Evolutionary conservation across 2,113 vertebrate species (phyloP).

Genomic region (Catagonus wagneri): DNA sequence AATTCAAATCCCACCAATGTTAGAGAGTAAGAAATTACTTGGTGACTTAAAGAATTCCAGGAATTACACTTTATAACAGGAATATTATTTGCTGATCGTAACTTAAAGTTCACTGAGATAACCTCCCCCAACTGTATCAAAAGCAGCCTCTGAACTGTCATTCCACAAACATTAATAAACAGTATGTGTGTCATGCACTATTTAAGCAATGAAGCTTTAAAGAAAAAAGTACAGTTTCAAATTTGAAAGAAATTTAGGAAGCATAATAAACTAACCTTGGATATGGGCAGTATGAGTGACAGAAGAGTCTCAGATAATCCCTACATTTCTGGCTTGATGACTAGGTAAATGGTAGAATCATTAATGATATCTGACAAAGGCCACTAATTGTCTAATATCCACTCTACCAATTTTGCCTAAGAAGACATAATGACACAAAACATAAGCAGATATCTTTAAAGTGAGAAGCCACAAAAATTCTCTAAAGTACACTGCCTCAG

Average conservation of each 20-base stretch:
- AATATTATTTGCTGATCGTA: constrained; percentile 42
- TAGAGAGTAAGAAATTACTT: constrained; percentile 37
- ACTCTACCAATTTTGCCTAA: background rate
- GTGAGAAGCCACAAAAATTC: background rate
- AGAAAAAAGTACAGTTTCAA: background rate
- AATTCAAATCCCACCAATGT: background rate
- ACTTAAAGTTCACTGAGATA: constrained; percentile 53
- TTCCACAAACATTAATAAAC: constrained; percentile 3
- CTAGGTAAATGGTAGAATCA: background rate
- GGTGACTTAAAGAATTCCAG: constrained; percentile 21
- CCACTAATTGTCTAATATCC: background rate
- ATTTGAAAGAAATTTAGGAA: constrained; percentile 6
- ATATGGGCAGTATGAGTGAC: background rate
- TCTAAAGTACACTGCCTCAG: background rate
- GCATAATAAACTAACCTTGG: background rate
- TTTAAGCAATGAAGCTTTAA: constrained; percentile 40
- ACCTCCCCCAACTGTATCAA: background rate
- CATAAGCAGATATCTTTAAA: background rate
- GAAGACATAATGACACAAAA: background rate
- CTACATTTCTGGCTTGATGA: background rate
- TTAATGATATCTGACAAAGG: background rate
- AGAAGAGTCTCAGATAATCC: background rate
- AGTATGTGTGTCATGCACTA: background rate
- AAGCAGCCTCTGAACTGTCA: constrained; percentile 45
- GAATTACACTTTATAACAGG: background rate